Evolutionary conservation across 2,888 invertebrate species (phyloP), one percentile per base, ranked within the genome.

Genomic region (Hermaeophaga mercurialis): DNA sequence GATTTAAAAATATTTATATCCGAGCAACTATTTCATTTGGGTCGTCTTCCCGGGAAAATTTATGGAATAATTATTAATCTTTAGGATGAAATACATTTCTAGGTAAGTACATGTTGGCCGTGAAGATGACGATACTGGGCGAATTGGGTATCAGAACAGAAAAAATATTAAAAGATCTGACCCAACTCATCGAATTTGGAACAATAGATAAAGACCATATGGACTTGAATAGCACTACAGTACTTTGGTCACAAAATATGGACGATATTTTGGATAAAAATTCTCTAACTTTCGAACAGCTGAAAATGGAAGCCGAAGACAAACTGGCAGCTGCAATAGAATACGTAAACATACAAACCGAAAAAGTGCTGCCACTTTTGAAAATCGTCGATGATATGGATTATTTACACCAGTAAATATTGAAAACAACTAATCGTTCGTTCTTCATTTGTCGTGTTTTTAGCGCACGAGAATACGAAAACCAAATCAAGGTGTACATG

Each of bases 221-320:
- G 34, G 84, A 85, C 45, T 80, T 92, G 1, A 94, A 94, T 71
- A 85, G 89, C n/a, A 82, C 79, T 36, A 91, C 93, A 0, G 86
- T 96, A 0, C 87, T 88, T 65, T 95, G 95, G 94, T 78, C 94
- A 1, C 84, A 83, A 59, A 82, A 87, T 28, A 93, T 96, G 45
- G 87, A 88, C 69, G 88, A 89, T 0, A 85, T 94, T 54, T 88
- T 95, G 70, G 90, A 93, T 24, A 83, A 83, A 66, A 93, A 92
- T 74, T 89, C 91, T 44, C 84, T 84, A 7, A 80, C 87, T 66
- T 91, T 89, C 72, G 95, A 96, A 78, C 82, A 87, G 14, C 86
- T 85, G 54, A 94, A 94, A 78, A 88, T 85, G 62, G 86, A 90
- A 65, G 89, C 94, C 75, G 96, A 96, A 79, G 94, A 94, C 70